phyloP scores from a whole-genome alignment of 2,113 vertebrate genomes.

The Antechinus flavipes region DNA sequence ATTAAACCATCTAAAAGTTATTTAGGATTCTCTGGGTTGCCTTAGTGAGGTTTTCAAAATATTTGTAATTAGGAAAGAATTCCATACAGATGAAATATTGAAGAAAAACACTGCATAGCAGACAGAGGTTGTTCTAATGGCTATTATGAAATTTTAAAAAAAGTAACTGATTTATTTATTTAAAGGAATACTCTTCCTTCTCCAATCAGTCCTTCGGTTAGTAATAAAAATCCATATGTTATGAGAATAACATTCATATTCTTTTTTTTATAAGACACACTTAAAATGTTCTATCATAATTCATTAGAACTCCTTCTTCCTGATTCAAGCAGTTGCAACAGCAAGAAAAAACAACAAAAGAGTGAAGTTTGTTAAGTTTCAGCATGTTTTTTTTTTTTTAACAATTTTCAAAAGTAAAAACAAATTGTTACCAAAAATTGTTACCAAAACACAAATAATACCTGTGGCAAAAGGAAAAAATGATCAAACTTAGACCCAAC shows the following conservation, averaged over 20 bases:
- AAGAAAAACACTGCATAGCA: background rate
- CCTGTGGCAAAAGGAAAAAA: background rate
- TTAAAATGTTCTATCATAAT: constrained; percentile 13
- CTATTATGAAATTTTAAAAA: background rate
- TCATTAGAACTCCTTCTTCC: constrained; percentile 5
- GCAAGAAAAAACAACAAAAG: background rate
- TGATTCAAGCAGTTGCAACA: background rate
- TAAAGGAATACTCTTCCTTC: background rate
- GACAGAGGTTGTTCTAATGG: constrained; percentile 18
- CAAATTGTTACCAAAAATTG: background rate
- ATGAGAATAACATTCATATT: background rate
- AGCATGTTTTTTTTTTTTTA: background rate
- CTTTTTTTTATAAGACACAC: background rate
- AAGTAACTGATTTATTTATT: background rate
- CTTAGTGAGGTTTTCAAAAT: background rate
- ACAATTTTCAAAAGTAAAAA: background rate
- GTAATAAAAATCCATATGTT: background rate
- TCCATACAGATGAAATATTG: background rate
- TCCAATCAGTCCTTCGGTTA: background rate
- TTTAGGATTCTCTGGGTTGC: background rate
- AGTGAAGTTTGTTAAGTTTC: background rate
- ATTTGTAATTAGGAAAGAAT: background rate
- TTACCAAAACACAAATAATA: background rate
- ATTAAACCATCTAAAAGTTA: background rate
- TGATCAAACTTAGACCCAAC: no score